Evolutionary conservation across 2,888 invertebrate genomes (phyloP).

Genomic region (Bombylius discolor): DNA sequence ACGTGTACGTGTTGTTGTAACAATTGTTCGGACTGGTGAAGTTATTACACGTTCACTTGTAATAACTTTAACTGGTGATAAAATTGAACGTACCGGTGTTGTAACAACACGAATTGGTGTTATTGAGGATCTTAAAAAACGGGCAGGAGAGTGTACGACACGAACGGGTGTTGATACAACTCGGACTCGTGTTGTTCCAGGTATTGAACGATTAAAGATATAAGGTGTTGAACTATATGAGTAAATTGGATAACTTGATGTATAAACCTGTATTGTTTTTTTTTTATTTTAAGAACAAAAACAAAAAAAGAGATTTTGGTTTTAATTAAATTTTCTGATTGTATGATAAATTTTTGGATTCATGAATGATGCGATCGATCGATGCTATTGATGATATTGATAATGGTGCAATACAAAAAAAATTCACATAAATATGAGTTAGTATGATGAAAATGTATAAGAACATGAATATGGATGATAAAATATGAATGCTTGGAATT

Average conservation of each 20-base stretch:
- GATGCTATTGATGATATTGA: background rate
- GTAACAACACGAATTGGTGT: conserved; percentile 27
- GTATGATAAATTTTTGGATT: too few relatives aligned
- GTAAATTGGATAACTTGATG: conserved; percentile 34
- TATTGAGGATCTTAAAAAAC: conserved; percentile 20
- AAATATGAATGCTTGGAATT: too few relatives aligned
- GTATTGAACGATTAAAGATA: conserved; percentile 21
- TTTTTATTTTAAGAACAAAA: too few relatives aligned
- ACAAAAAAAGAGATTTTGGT: too few relatives aligned
- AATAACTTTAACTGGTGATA: conserved; percentile 21
- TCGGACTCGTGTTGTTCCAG: conserved; percentile 19
- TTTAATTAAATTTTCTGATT: too few relatives aligned
- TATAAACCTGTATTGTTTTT: conserved; percentile 27
- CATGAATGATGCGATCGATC: too few relatives aligned
- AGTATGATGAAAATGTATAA: background rate
- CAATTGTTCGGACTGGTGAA: conserved; percentile 34
- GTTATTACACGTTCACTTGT: conserved; percentile 4
- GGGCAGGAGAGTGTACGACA: conserved; percentile 23
- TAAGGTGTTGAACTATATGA: conserved; percentile 29
- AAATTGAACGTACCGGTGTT: conserved; percentile 23
- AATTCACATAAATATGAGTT: background rate
- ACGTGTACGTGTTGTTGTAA: conserved; percentile 45
- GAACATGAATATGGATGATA: background rate
- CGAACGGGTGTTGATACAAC: conserved; percentile 31
- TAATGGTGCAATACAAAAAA: background rate